Evolutionary conservation across 2,113 vertebrate genomes (phyloP).

Genomic region (Ranitomeya variabilis): DNA sequence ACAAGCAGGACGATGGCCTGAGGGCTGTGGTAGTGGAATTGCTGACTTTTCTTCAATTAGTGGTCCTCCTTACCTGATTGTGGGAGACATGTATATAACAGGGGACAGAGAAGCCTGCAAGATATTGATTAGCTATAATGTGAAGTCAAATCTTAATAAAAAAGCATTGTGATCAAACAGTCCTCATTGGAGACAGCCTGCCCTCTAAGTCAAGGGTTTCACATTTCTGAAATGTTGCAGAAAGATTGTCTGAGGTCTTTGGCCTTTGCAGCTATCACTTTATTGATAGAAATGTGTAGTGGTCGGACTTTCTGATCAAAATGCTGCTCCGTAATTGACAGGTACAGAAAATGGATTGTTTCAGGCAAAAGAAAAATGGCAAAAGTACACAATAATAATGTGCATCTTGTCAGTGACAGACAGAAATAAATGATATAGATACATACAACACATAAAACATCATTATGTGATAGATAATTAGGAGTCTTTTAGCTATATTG

Average conservation of each 20-base stretch:
- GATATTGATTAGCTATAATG: slow-evolving; percentile 95
- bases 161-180: slow-evolving; percentile 88
- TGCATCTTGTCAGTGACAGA: slow-evolving; percentile 59
- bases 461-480: neutral
- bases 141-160: slow-evolving; percentile 94
- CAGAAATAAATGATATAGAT: neutral
- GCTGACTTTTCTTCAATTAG: slow-evolving; percentile 96
- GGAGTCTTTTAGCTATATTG: no score
- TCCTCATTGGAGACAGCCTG: slow-evolving; percentile 83
- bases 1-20: slow-evolving; percentile 80
- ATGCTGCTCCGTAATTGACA: slow-evolving; percentile 86
- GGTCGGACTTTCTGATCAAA: slow-evolving; percentile 78
- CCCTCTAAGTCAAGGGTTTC: slow-evolving; percentile 76
- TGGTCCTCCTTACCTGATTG: slow-evolving; percentile 82
- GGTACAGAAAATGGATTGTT: slow-evolving; percentile 73
- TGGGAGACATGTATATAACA: slow-evolving; percentile 81
- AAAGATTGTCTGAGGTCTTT: slow-evolving; percentile 68
- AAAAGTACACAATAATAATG: slow-evolving; percentile 65
- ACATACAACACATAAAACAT: no score
- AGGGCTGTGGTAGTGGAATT: slow-evolving; percentile 84
- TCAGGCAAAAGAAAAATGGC: slow-evolving; percentile 69
- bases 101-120: slow-evolving; percentile 75
- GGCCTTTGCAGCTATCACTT: slow-evolving; percentile 74
- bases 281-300: slow-evolving; percentile 87
- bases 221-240: slow-evolving; percentile 77